A percentile compares a stretch with the other conserved stretches of the same genome.
phyloP scores from a whole-genome alignment of 2,113 vertebrate species.

The Centropus bengalensis region DNA sequence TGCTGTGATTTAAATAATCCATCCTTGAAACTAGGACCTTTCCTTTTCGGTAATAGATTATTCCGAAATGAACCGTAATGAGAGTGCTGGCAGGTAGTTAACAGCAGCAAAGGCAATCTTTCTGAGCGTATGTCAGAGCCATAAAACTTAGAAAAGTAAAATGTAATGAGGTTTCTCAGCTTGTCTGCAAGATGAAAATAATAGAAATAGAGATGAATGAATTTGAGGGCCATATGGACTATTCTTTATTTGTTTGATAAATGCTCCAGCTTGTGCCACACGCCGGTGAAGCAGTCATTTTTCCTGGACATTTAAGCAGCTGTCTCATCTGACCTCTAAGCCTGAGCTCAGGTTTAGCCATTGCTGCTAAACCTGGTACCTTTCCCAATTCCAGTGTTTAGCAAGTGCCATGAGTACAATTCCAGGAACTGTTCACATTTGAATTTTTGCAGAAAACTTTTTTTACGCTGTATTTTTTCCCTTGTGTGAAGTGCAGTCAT shows the following conservation, averaged over 20 bases:
- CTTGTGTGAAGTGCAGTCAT: not conserved
- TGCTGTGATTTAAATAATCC: conserved; percentile 47
- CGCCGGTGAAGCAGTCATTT: not conserved
- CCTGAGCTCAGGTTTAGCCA: not conserved
- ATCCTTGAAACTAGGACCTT: conserved; percentile 26
- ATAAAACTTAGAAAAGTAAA: conserved; percentile 22
- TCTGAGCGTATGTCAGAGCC: not conserved
- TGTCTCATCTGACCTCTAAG: not conserved
- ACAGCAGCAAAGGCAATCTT: conserved; percentile 9
- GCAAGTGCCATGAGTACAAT: not conserved
- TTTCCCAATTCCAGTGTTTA: not conserved
- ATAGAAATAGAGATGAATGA: not conserved
- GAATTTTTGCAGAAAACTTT: not conserved
- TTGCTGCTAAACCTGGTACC: not conserved
- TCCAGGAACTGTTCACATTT: not conserved
- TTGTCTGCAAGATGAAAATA: conserved; percentile 33
- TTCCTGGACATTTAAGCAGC: not conserved
- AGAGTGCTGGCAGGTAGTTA: conserved; percentile 34
- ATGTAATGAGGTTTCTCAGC: conserved; percentile 15
- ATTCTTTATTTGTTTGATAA: not conserved
- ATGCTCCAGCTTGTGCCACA: not conserved
- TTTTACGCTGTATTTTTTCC: not conserved
- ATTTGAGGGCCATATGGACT: not conserved
- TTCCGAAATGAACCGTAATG: conserved; percentile 38
- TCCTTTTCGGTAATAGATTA: conserved; percentile 43